Evolutionary conservation across 2,113 vertebrate species (phyloP), one percentile per base, ranked within the genome.

Genomic region (Atractosteus spatula): DNA sequence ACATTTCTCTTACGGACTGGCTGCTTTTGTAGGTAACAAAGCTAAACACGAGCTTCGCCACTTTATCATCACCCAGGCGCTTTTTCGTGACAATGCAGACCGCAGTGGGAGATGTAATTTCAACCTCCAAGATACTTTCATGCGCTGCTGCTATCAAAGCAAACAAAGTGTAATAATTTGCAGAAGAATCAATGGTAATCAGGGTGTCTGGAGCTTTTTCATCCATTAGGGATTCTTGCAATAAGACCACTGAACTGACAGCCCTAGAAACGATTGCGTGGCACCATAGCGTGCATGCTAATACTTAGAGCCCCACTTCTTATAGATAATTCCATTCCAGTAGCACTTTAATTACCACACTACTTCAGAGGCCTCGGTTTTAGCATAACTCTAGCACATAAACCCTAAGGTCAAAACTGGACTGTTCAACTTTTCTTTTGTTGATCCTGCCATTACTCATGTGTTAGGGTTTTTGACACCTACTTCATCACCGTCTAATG

Each of bases 131-230:
- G 62, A 72, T 13, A 17, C 71, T 80, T 78, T 74, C 54, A 69
- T 62, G 55, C 16, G 47, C 69, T 59, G 71, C 71, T 62, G 75
- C 70, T 78, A 71, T 76, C 77, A 80, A 81, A 77, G 79, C 78
- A 81, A 78, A 81, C 77, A 78, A 75, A 81, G 78, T 69, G 67
- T 66, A 72, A 70, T 64, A 69, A 75, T 74, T 75, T 79, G 68
- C 71, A 70, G 68, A 70, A 61, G 78, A 82, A 82, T 84, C 79
- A 74, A 75, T 71, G 77, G 68, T 82, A 80, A 84, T 82, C 68
- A 79, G 61, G 56, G 66, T 71, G 70, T 5, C 68, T 63, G 61
- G 16, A 64, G 71, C 70, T 75, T 71, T 74, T 66, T 72, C 66
- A 64, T 76, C 75, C 68, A 76, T 79, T 80, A 78, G 47, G 66